Evolutionary conservation across 2,113 vertebrate species (phyloP), one percentile per base, ranked within the genome.

Genomic region (Prionailurus viverrinus): DNA sequence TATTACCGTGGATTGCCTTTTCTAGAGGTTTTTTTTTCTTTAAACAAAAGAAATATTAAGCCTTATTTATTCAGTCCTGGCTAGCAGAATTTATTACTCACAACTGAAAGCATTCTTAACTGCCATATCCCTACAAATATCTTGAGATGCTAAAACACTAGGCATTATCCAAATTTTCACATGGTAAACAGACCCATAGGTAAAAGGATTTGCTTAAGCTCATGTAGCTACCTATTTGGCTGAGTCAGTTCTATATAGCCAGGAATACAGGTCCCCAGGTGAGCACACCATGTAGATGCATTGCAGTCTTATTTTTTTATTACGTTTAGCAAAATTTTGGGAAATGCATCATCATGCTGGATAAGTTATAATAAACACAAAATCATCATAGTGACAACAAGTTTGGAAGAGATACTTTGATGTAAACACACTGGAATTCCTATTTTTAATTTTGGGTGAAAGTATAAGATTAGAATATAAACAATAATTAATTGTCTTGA

Each of bases 331-430:
- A 76, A 91, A 91, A 36, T 78, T 68, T 84, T 94, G n/a, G 51
- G 33, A 86, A 89, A 97, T 51, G 36, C 3, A 51, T 41, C 33
- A 41, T 41, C 45, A 45, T 61, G 4, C 23, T 86, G 15, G 18
- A 86, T 33, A 69, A 94, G 25, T 94, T 78, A 89, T 65, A 96
- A 89, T 68, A 66, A 63, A 84, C 61, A 39, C 31, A 86, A 92
- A 79, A 81, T 80, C 31, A 91, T 92, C 58, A 58, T 39, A 31
- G 25, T 29, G 19, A 39, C 94, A 11, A 89, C 5, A 74, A 53
- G 23, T 53, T 89, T 65, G 21, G 9, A 53, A 27, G 7, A 51
- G 31, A 36, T 48, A 69, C 31, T 68, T 73, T 29, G 73, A 86
- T 33, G 71, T 74, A 63, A 78, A 82, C 21, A 69, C 2, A 31